Percentiles rank a stretch among this genome's conserved stretches.
phyloP scores from a whole-genome alignment of 2,797 vertebrate genomes.

The Cirrhinus mrigala region DNA sequence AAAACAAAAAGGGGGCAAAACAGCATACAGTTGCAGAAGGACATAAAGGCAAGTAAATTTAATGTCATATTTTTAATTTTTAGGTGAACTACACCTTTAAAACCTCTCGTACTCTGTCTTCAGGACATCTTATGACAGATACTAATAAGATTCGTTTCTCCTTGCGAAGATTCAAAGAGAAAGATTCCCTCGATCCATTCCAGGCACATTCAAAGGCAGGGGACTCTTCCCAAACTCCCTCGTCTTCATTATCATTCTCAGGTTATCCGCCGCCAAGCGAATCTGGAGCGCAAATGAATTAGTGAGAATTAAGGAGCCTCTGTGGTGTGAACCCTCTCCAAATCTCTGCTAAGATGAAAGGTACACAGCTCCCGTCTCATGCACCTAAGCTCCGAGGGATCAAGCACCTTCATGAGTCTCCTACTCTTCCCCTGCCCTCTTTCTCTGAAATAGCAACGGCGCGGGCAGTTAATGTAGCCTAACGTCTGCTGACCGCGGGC shows the following conservation, averaged over 20 bases:
- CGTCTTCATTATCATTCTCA: slow-evolving; percentile 90
- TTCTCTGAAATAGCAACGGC: slow-evolving; percentile 79
- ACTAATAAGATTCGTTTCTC: slow-evolving; percentile 92
- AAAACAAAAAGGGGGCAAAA: not conserved
- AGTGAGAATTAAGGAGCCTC: slow-evolving; percentile 99
- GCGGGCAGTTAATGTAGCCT: slow-evolving; percentile 90
- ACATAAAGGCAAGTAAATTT: not conserved
- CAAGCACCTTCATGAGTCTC: slow-evolving; percentile 78
- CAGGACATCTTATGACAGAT: slow-evolving; percentile 83
- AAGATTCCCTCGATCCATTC: slow-evolving; percentile 94
- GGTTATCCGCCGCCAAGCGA: slow-evolving; percentile 91
- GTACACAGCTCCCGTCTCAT: slow-evolving; percentile 85
- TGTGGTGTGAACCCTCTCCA: slow-evolving; percentile 95
- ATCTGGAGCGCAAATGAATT: slow-evolving; percentile 99
- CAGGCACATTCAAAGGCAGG: slow-evolving; percentile 95
- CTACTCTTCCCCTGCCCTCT: slow-evolving; percentile 71
- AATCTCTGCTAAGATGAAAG: slow-evolving; percentile 98
- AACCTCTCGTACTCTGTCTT: slow-evolving; percentile 75
- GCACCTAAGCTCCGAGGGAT: slow-evolving; percentile 84
- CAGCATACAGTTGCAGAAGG: not conserved
- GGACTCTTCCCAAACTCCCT: slow-evolving; percentile 86
- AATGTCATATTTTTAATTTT: slow-evolving; percentile 55
- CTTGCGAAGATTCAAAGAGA: slow-evolving; percentile 88
- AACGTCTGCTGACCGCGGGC: slow-evolving; percentile 90
- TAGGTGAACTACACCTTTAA: slow-evolving; percentile 79